Evolutionary conservation across 2,113 vertebrate species (phyloP).

Genomic region (Ictalurus punctatus): DNA sequence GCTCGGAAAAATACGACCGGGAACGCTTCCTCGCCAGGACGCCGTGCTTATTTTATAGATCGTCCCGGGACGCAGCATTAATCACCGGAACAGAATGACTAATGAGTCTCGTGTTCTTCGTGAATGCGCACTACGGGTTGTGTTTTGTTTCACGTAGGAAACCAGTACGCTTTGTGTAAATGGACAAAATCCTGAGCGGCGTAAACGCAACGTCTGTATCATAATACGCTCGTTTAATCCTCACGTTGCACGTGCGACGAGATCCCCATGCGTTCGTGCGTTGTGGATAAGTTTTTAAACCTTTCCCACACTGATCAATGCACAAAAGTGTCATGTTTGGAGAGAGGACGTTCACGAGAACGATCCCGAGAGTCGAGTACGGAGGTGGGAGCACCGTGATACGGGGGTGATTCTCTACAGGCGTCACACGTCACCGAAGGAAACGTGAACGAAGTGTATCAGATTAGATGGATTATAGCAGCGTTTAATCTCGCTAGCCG

Average conservation of each 20-base stretch:
- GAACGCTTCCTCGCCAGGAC: neutral
- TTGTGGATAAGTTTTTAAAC: neutral
- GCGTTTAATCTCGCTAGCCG: neutral
- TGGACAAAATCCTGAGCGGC: neutral
- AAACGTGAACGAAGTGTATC: too few relatives aligned
- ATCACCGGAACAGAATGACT: conserved; percentile 1
- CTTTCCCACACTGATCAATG: neutral
- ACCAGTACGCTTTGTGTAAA: neutral
- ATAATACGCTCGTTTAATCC: neutral
- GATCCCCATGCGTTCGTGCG: neutral
- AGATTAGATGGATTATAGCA: neutral
- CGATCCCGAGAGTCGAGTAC: too few relatives aligned
- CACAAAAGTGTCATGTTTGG: neutral
- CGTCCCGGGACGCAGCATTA: neutral
- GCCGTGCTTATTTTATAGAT: neutral
- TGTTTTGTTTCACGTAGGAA: neutral
- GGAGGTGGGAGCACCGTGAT: too few relatives aligned
- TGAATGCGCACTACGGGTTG: neutral
- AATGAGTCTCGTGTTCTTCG: neutral
- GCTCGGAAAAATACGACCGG: neutral
- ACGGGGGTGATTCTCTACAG: too few relatives aligned
- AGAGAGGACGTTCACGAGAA: too few relatives aligned
- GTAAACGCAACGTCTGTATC: neutral
- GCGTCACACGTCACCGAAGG: too few relatives aligned
- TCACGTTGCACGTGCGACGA: neutral